phyloP scores from a whole-genome alignment of 2,888 invertebrate genomes.

The Xanthorhoe spadicearia region DNA sequence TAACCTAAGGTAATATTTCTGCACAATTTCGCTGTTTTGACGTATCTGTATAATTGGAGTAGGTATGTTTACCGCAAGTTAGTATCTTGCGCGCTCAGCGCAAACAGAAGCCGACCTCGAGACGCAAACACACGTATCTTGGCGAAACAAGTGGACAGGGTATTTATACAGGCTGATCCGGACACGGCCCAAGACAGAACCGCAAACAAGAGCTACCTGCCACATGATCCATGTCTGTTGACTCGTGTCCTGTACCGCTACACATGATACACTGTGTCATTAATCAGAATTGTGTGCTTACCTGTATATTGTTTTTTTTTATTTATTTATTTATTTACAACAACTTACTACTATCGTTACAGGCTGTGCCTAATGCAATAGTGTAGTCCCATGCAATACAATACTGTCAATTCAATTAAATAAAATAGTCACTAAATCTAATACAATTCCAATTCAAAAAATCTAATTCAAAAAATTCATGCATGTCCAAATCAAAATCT shows the following conservation, averaged over 20 bases:
- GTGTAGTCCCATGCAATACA: no score
- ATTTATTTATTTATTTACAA: no score
- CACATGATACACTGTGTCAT: not conserved
- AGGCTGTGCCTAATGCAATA: no score
- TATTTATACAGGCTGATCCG: constrained; percentile 13
- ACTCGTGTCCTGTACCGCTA: not conserved
- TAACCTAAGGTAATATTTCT: not conserved
- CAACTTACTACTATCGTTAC: no score
- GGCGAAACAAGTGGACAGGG: constrained; percentile 18
- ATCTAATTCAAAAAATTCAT: no score
- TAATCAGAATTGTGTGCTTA: not conserved
- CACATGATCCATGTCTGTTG: not conserved
- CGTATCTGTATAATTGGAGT: constrained; percentile 13
- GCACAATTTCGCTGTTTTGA: constrained; percentile 6
- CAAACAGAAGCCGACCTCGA: constrained; percentile 23
- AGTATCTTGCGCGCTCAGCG: constrained; percentile 20
- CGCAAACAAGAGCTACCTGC: constrained; percentile 3
- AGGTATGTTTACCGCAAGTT: constrained; percentile 23
- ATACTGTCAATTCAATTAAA: no score
- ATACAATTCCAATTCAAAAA: no score
- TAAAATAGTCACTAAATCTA: no score
- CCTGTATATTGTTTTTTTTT: no score
- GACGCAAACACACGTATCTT: constrained; percentile 26
- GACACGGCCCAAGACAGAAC: not conserved
- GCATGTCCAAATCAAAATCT: no score